Evolutionary conservation across 2,113 vertebrate species (phyloP).

Genomic region (Microtus ochrogaster): DNA sequence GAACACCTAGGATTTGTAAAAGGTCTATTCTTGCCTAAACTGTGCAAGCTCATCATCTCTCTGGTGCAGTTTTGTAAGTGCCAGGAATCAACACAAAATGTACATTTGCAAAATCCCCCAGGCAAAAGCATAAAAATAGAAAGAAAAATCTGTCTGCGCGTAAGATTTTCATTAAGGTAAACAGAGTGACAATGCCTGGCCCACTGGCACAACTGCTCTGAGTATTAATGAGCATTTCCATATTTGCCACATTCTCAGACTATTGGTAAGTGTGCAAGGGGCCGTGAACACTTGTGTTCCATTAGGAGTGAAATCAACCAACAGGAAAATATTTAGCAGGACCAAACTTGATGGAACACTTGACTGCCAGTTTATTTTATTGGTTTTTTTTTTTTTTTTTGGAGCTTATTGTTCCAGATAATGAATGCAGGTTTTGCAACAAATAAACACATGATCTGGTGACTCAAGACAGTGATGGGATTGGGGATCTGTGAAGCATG

Average conservation of each 20-base stretch:
- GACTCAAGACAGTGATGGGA: background rate
- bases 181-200: conserved; percentile 24
- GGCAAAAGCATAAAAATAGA: conserved; percentile 38
- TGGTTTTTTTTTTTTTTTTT: background rate
- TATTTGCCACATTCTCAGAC: conserved; percentile 42
- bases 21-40: background rate
- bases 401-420: conserved; percentile 21
- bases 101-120: conserved; percentile 45
- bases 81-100: conserved; percentile 42
- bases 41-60: background rate
- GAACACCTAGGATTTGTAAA: background rate
- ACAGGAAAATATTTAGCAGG: conserved; percentile 29
- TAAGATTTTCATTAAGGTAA: conserved; percentile 55
- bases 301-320: conserved; percentile 45
- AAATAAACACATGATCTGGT: conserved; percentile 1
- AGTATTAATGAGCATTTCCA: background rate
- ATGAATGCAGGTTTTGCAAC: background rate
- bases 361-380: conserved; percentile 2
- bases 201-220: conserved; percentile 10
- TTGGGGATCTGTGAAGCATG: background rate
- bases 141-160: conserved; percentile 39
- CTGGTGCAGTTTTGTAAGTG: background rate
- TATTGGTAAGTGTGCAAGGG: conserved; percentile 57
- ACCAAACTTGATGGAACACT: background rate
- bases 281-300: conserved; percentile 13